Percentiles rank a stretch among this genome's conserved stretches.
Evolutionary conservation across 2,888 invertebrate genomes (phyloP).

Genomic region (Drosophila aldrichi): DNA sequence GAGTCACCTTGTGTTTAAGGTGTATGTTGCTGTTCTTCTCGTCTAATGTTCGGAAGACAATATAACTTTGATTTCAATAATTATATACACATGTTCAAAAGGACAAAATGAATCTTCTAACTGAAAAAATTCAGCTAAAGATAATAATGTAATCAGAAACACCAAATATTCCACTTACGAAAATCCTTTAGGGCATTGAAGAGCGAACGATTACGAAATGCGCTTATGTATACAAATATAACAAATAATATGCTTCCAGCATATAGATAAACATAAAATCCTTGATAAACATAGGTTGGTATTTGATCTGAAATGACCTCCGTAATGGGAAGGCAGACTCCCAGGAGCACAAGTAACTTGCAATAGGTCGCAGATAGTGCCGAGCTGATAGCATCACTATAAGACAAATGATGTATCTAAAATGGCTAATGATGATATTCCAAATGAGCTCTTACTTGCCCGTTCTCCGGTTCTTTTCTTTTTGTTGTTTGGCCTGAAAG

Average conservation of each 20-base stretch:
- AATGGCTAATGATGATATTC: background rate
- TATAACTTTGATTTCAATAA: too few relatives aligned
- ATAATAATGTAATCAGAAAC: background rate
- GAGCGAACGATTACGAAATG: constrained; percentile 88
- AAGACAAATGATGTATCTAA: background rate
- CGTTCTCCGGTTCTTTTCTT: constrained; percentile 84
- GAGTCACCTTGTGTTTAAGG: constrained; percentile 85
- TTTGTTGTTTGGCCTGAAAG: constrained; percentile 81
- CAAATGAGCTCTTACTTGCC: constrained; percentile 85
- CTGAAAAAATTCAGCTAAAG: background rate
- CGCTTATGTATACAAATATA: constrained; percentile 89
- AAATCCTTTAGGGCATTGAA: constrained; percentile 87
- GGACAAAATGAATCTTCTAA: background rate
- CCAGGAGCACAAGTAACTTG: constrained; percentile 93
- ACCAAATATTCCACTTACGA: constrained; percentile 78
- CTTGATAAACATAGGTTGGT: constrained; percentile 91
- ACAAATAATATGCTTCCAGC: constrained; percentile 91
- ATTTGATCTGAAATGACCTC: constrained; percentile 93
- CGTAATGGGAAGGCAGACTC: constrained; percentile 94
- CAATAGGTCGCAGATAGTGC: constrained; percentile 93
- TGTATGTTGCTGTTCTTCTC: constrained; percentile 84
- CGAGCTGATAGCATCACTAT: constrained; percentile 90
- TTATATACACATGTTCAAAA: background rate
- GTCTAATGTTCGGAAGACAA: constrained; percentile 64
- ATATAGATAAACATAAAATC: constrained; percentile 94